Conservation (phyloP, 2,888 invertebrate species). For the Nephrotoma guestfalica region DNA sequence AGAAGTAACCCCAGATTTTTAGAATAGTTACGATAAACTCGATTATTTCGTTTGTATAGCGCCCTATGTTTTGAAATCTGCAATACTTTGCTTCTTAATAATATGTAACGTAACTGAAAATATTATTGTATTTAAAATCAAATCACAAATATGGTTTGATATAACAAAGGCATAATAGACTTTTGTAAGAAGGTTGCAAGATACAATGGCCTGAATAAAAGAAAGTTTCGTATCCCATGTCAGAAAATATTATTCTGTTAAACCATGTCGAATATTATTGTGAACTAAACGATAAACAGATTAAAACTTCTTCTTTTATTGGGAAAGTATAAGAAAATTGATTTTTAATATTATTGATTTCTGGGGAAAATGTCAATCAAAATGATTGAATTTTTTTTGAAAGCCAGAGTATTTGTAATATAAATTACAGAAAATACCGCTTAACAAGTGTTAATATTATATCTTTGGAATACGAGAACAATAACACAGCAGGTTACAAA, state of each 20-base stretch:
- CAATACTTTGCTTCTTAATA: too few species aligned
- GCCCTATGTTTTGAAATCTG: too few species aligned
- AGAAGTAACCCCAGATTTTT: too few species aligned
- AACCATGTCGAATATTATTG: neutral
- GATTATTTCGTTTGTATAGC: too few species aligned
- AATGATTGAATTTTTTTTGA: neutral
- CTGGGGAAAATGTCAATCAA: neutral
- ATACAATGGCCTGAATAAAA: neutral
- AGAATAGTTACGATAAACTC: too few species aligned
- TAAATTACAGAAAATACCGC: neutral
- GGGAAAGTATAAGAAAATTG: neutral
- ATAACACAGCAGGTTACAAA: neutral
- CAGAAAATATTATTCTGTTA: neutral
- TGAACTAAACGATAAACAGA: neutral
- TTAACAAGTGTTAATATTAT: neutral
- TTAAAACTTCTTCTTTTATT: neutral
- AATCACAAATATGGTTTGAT: neutral
- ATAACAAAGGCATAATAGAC: neutral
- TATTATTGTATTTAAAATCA: neutral
- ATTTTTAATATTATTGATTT: neutral
- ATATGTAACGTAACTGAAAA: too few species aligned
- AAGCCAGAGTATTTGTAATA: neutral
- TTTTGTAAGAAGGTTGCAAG: neutral
- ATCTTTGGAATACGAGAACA: neutral
- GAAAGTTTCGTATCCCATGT: neutral